A percentile compares a stretch with the other conserved stretches of the same genome.
Evolutionary conservation across 1,140 invertebrate species (phyloP).

Genomic region (Calliphora vicina): DNA sequence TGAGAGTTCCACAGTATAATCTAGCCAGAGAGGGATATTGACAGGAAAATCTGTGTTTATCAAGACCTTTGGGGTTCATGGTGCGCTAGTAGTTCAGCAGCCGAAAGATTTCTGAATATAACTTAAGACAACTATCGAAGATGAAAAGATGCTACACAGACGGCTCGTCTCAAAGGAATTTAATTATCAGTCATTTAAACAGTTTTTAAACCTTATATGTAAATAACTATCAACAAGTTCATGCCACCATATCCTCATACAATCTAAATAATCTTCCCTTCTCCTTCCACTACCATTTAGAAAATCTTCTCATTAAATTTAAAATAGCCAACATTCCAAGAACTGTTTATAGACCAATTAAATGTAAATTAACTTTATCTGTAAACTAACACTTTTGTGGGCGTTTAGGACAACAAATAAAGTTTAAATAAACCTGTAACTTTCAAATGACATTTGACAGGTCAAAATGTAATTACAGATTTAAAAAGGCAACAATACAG

Average conservation of each 20-base stretch:
- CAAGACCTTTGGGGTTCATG: too few species aligned
- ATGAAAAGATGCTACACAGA: too few species aligned
- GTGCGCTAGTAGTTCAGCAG: too few species aligned
- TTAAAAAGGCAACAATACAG: neutral
- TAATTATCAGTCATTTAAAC: too few species aligned
- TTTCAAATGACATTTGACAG: slow-evolving; percentile 39
- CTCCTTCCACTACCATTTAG: neutral
- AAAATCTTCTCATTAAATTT: neutral
- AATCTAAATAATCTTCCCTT: neutral
- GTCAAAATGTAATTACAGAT: slow-evolving; percentile 25
- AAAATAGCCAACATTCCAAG: neutral
- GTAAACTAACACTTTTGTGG: slow-evolving; percentile 37
- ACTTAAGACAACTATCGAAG: too few species aligned
- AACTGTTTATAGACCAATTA: slow-evolving; percentile 31
- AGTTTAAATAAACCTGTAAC: slow-evolving; percentile 10
- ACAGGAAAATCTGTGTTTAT: too few species aligned
- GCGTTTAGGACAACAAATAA: slow-evolving; percentile 1
- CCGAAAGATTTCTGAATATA: too few species aligned
- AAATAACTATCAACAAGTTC: too few species aligned
- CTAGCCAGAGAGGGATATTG: too few species aligned
- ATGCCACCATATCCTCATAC: neutral
- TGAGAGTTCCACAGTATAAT: too few species aligned
- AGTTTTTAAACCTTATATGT: too few species aligned
- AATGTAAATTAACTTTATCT: slow-evolving; percentile 39
- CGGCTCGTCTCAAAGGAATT: too few species aligned